Base-by-base conservation (phyloP, 1,140 invertebrate genomes). In the Calosoma granatense region DNA sequence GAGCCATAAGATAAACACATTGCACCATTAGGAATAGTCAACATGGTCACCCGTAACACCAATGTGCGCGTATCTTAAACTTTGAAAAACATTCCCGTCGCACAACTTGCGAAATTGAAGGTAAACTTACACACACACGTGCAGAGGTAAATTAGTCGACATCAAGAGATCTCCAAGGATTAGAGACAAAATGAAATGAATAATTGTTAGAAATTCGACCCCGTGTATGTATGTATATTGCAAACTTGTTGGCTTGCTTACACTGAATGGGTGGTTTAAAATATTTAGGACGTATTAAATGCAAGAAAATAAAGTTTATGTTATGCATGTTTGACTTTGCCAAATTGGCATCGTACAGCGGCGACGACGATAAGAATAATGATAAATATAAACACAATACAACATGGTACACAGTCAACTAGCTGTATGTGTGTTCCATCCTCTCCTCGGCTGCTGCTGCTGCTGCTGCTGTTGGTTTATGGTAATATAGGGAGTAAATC, bases 1-100 rank as follows among this genome's bases (percentile, higher is more conserved):
- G 12, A 22, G 51, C 21, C 51, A 53, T 53, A 53, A 53, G 51
- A 53, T 22, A 53, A 53, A 53, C 51, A 53, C 20, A 53, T 53
- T 53, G 21, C 21, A 53, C 51, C 51, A 21, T 53, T 11, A 53
- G 51, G 51, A 53, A 53, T 53, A 53, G 9, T 11, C 19, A 53
- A 22, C 51, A 53, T 53, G 51, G 51, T 21, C 51, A 53, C 51
- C 21, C 26, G 6, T 36, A 36, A 36, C 26, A n/a, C 26, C 26
- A 36, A 36, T 9, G n/a, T n/a, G 26, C 26, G 26, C 26, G 43
- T n/a, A 51, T 51, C 43, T 51, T 51, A 53, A 15, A 51, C 51
- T 9, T 4, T 2, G 20, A 53, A 12, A 53, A 53, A 53, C 11
- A 20, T 9, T 20, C 6, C 51, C 4, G 43, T 15, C 4, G 43